Base-by-base conservation (phyloP, 2,888 invertebrate genomes). In the Lithophane ornitopus region DNA sequence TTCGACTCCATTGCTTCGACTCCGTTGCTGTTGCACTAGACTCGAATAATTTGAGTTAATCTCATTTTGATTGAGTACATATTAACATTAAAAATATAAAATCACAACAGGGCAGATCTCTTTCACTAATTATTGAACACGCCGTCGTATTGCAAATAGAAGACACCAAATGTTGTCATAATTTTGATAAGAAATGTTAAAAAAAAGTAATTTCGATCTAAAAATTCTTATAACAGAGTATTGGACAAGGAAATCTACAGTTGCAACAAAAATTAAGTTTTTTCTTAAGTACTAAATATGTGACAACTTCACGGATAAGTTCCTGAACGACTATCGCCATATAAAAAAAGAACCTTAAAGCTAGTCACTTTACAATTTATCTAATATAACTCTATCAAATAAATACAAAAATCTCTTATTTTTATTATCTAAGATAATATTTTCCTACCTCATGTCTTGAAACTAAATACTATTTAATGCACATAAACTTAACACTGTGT, bases 331-430 rank as follows among this genome's bases (percentile, higher is more conserved):
- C 96, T 93, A 95, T 94, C 94, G 96, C 96, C 96, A 96, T 96
- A 95, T 94, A 92, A 89, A 93, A 94, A 95, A 92, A 93, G 93
- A 91, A 86, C 84, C 94, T 95, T 95, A 95, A 89, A 91, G 83
- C 95, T 96, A 96, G 88, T 93, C 94, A 95, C 95, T 96, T 95
- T 96, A 96, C 96, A 96, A 96, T 94, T 95, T 96, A 96, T 92
- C 96, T 96, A 96, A 94, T 96, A 96, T 96, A 96, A 95, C 92
- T 95, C 96, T 96, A 96, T 95, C 90, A 94, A 96, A 96, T 96
- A 96, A 96, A 96, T 96, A 96, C 96, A 96, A 96, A 96, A 94
- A 94, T 95, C 95, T 95, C 95, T 96, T 94, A 88, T 88, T 85
- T 89, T 92, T 93, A 94, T 95, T 95, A 95, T 95, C 95, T 95